A percentile compares a stretch with the other conserved stretches of the same genome.
phyloP scores from a whole-genome alignment of 2,888 invertebrate genomes.

The Drosophila tanythrix region DNA sequence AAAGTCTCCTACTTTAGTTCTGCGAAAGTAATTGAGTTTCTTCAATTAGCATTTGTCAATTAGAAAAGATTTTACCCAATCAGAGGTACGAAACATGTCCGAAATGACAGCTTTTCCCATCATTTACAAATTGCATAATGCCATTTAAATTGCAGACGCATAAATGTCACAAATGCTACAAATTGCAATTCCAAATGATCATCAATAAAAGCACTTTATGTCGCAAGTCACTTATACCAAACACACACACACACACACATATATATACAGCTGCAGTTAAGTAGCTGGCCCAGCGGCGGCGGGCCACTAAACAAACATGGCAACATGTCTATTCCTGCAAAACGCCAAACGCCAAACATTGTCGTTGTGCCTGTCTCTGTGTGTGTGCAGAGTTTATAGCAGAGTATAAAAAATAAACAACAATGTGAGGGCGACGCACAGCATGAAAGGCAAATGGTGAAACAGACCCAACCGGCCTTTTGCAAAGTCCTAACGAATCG shows the following conservation, averaged over 20 bases:
- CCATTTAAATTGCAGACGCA: slow-evolving; percentile 74
- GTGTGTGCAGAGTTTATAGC: slow-evolving; percentile 5
- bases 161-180: slow-evolving; percentile 81
- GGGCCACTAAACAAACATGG: slow-evolving; percentile 71
- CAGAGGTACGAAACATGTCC: slow-evolving; percentile 22
- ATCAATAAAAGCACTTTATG: slow-evolving; percentile 81
- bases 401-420: slow-evolving; percentile 19
- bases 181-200: slow-evolving; percentile 79
- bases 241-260: slow-evolving; percentile 13
- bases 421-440: slow-evolving; percentile 14
- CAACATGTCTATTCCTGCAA: slow-evolving; percentile 73
- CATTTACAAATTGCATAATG: slow-evolving; percentile 67
- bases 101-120: slow-evolving; percentile 24
- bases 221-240: slow-evolving; percentile 70
- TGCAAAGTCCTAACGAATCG: slow-evolving; percentile 62
- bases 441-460: slow-evolving; percentile 37
- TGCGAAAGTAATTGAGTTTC: not conserved
- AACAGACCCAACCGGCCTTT: slow-evolving; percentile 35
- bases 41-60: slow-evolving; percentile 35
- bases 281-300: slow-evolving; percentile 61
- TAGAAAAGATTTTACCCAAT: slow-evolving; percentile 28
- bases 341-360: slow-evolving; percentile 40
- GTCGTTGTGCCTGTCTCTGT: slow-evolving; percentile 18
- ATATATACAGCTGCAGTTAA: slow-evolving; percentile 43
- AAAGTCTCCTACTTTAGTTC: not conserved